phyloP scores from a whole-genome alignment of 2,113 vertebrate species.

The Callipepla squamata region DNA sequence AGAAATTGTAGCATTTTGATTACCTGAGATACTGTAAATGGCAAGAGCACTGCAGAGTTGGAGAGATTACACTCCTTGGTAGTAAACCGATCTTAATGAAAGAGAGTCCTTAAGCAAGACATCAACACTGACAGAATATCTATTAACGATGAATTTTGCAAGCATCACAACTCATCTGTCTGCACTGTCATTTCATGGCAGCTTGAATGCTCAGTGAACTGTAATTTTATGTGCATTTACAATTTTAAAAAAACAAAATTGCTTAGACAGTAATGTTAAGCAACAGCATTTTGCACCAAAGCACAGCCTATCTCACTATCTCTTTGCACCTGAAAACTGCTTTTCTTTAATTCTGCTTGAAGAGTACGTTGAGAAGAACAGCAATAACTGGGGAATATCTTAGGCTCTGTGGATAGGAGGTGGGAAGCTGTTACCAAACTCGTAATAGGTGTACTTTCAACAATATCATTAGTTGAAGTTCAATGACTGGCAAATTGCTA shows the following conservation, averaged over 20 bases:
- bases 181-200: neutral
- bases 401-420: neutral
- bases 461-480: slow-evolving; percentile 13
- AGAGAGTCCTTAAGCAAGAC: neutral
- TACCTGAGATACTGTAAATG: neutral
- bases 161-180: neutral
- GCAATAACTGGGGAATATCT: neutral
- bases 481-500: neutral
- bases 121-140: neutral
- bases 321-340: neutral
- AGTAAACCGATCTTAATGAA: neutral
- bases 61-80: neutral
- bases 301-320: neutral
- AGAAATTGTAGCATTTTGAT: neutral
- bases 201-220: neutral
- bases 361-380: neutral
- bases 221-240: neutral
- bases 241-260: neutral
- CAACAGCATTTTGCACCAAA: neutral
- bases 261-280: neutral
- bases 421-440: slow-evolving; percentile 5
- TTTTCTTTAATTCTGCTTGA: slow-evolving; percentile 15
- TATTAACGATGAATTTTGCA: neutral
- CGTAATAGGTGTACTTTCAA: slow-evolving; percentile 9
- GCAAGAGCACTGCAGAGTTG: neutral